phyloP scores from a whole-genome alignment of 2,888 invertebrate genomes.

The Drosophila algonquin region DNA sequence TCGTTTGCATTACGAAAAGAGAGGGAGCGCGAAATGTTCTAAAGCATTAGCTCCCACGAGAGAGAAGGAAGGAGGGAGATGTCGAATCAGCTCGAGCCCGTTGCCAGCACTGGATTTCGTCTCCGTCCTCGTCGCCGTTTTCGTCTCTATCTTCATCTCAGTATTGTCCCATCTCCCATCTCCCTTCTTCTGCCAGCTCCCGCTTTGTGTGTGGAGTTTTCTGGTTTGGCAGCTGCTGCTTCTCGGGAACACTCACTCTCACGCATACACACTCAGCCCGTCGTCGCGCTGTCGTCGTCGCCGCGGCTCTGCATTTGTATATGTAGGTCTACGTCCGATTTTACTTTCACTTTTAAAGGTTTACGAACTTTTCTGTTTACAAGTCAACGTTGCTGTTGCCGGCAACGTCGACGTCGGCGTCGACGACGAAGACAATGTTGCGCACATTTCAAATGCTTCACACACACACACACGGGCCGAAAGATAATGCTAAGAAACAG shows the following conservation, averaged over 20 bases:
- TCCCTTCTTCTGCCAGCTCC: background rate
- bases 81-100: constrained; percentile 2
- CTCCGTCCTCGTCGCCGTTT: background rate
- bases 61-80: constrained; percentile 5
- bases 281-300: constrained; percentile 26
- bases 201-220: constrained; percentile 53
- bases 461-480: constrained; percentile 5
- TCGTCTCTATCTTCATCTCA: background rate
- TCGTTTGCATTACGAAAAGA: constrained; percentile 34
- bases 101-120: constrained; percentile 21
- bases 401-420: constrained; percentile 27
- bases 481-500: constrained; percentile 25
- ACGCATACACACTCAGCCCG: constrained; percentile 24
- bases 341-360: constrained; percentile 85
- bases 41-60: background rate
- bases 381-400: constrained; percentile 67
- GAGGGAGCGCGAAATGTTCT: constrained; percentile 20
- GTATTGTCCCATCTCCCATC: background rate
- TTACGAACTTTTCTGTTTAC: constrained; percentile 84
- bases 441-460: constrained; percentile 63
- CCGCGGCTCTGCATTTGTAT: constrained; percentile 74
- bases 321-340: constrained; percentile 84
- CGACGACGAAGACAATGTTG: constrained; percentile 20
- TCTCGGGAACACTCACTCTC: constrained; percentile 53
- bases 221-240: constrained; percentile 71